Conservation (phyloP, 2,888 invertebrate species). For the Tipula unca region DNA sequence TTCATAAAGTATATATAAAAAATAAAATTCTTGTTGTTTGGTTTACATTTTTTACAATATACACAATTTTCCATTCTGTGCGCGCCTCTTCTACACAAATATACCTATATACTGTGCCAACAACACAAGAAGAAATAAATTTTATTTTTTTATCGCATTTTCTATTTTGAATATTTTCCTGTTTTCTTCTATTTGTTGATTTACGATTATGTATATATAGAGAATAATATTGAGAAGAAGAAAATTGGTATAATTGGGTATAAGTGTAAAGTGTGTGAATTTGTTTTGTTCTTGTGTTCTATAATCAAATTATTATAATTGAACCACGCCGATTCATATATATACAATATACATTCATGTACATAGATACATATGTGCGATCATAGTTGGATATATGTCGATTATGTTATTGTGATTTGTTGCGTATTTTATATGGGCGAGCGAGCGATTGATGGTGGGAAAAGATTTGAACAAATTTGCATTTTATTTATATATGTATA, state of each 20-base stretch:
- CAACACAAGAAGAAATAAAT: background rate
- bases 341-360: too few relatives aligned
- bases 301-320: conserved; percentile 14
- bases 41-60: background rate
- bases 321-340: background rate
- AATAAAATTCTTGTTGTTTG: background rate
- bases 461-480: background rate
- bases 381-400: background rate
- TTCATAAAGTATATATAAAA: background rate
- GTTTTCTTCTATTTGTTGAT: background rate
- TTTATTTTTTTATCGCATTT: background rate
- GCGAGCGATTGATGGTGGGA: background rate
- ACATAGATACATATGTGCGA: background rate
- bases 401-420: background rate
- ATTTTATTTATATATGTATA: background rate
- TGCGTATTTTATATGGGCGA: background rate
- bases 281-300: conserved; percentile 8
- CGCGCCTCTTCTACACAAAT: too few relatives aligned
- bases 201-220: background rate
- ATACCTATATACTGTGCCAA: background rate
- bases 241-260: background rate
- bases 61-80: background rate
- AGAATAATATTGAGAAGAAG: background rate
- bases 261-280: conserved; percentile 14
- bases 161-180: background rate